Conservation (phyloP, 2,888 invertebrate genomes). For the Oscheius onirici region DNA sequence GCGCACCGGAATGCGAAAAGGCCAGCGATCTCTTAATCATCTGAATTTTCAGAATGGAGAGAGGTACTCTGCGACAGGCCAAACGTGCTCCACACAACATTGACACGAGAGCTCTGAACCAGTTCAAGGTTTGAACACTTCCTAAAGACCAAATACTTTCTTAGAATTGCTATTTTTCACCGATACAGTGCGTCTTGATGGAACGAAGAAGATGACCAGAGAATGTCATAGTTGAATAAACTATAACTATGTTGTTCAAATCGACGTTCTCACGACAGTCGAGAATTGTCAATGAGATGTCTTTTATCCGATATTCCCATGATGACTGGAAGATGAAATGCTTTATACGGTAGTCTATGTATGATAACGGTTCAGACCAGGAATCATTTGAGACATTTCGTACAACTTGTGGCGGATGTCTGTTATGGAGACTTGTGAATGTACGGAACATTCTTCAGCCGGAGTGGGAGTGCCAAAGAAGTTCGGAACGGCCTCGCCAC, state of each 20-base stretch:
- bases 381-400: no score
- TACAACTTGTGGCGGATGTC: conserved; percentile 16
- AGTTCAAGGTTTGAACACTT: conserved; percentile 64
- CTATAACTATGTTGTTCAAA: neutral
- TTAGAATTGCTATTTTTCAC: conserved; percentile 57
- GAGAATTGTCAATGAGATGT: no score
- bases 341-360: no score
- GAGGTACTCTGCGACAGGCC: conserved; percentile 15
- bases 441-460: conserved; percentile 5
- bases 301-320: no score
- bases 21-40: neutral
- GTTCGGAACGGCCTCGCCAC: conserved; percentile 10
- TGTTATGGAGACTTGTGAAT: neutral
- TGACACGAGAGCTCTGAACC: conserved; percentile 60
- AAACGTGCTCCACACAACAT: conserved; percentile 36
- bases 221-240: neutral
- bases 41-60: conserved; percentile 14
- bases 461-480: neutral
- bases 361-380: no score
- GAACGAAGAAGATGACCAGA: conserved; percentile 49
- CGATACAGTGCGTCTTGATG: conserved; percentile 65
- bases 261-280: no score
- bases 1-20: neutral
- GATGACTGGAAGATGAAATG: no score
- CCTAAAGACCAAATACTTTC: no score